Evolutionary conservation across 2,888 invertebrate species (phyloP).

Genomic region (Mythimna vitellina): DNA sequence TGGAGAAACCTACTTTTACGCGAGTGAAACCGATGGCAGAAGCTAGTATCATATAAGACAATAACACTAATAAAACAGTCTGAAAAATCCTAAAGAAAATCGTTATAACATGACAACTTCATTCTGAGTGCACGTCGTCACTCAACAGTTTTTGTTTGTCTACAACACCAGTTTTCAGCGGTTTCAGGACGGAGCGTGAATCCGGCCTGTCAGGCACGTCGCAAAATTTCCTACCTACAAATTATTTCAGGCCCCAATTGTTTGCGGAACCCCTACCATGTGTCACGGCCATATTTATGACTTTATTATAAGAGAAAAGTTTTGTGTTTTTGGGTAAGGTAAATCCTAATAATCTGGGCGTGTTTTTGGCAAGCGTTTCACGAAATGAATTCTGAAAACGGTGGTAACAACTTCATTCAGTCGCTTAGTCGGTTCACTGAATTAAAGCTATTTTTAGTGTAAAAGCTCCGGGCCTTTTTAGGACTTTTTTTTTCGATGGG

Average conservation of each 20-base stretch:
- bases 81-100: not conserved
- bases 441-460: not conserved
- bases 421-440: not conserved
- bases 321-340: constrained; percentile 17
- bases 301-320: constrained; percentile 43
- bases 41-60: too few relatives aligned
- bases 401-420: not conserved
- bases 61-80: too few relatives aligned
- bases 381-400: not conserved
- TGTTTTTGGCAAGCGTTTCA: constrained; percentile 30
- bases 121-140: constrained; percentile 11
- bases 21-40: too few relatives aligned
- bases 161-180: constrained; percentile 55
- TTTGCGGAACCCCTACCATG: constrained; percentile 57
- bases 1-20: too few relatives aligned
- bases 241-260: constrained; percentile 70
- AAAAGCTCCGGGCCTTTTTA: too few relatives aligned
- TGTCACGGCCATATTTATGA: constrained; percentile 26
- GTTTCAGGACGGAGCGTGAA: constrained; percentile 47
- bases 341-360: constrained; percentile 10
- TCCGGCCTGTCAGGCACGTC: constrained; percentile 69
- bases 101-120: constrained; percentile 7
- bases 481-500: too few relatives aligned
- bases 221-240: constrained; percentile 70
- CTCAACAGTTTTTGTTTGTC: constrained; percentile 46